phyloP scores from a whole-genome alignment of 2,888 invertebrate species.

The Tetranychus piercei region DNA sequence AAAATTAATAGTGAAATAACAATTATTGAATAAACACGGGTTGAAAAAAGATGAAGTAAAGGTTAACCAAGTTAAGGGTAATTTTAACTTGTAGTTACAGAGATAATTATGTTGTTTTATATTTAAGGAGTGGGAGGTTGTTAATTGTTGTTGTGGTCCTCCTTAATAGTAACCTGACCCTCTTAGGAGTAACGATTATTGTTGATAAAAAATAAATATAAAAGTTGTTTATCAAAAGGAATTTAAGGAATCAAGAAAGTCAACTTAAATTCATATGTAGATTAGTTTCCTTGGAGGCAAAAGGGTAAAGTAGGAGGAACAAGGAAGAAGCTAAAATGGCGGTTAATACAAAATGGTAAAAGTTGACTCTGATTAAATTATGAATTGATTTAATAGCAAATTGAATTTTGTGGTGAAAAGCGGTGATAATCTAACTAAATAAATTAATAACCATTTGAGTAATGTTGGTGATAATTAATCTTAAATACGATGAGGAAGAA shows the following conservation, averaged over 20 bases:
- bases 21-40: no score
- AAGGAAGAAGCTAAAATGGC: background rate
- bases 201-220: background rate
- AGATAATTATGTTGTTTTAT: background rate
- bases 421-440: no score
- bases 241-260: background rate
- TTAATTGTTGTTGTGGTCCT: background rate
- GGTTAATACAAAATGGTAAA: background rate
- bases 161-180: background rate
- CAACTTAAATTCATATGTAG: background rate
- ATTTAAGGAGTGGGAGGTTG: background rate
- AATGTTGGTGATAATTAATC: background rate
- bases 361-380: background rate
- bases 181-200: background rate
- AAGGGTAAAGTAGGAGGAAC: background rate
- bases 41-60: background rate
- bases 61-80: background rate
- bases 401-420: no score
- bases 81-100: no score
- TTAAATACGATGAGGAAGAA: background rate
- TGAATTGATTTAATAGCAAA: background rate
- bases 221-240: background rate
- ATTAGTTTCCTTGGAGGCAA: background rate
- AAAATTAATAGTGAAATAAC: no score
- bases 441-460: no score